Conservation (phyloP, 2,113 vertebrate genomes). For the Cyprinodon variegatus region DNA sequence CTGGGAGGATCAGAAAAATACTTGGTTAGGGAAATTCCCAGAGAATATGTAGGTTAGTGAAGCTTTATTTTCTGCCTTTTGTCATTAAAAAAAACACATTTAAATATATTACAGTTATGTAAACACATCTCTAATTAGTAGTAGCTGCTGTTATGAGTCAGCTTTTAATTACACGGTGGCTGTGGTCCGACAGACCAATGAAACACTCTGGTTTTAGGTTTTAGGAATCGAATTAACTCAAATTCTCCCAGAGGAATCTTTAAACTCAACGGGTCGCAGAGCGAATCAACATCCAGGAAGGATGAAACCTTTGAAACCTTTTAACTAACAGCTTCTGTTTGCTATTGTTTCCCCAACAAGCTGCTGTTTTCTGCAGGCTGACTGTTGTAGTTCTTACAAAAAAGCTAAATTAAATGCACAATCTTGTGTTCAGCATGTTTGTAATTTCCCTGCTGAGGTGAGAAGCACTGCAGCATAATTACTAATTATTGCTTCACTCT, state of each 20-base stretch:
- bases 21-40: slow-evolving; percentile 41
- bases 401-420: neutral
- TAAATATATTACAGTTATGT: slow-evolving; percentile 19
- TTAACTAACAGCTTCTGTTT: neutral
- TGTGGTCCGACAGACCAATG: slow-evolving; percentile 49
- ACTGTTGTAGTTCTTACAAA: neutral
- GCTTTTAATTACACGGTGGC: slow-evolving; percentile 48
- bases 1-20: slow-evolving; percentile 14
- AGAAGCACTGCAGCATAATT: neutral
- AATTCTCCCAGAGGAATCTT: slow-evolving; percentile 37
- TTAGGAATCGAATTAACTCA: slow-evolving; percentile 39
- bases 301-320: neutral
- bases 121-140: slow-evolving; percentile 29
- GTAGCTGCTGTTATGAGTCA: slow-evolving; percentile 41
- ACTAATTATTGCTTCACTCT: neutral
- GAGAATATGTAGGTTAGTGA: slow-evolving; percentile 11
- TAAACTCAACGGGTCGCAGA: no score
- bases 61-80: slow-evolving; percentile 17
- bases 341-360: neutral
- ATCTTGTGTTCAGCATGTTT: neutral
- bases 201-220: slow-evolving; percentile 46
- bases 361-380: neutral
- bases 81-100: slow-evolving; percentile 11
- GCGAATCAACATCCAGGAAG: slow-evolving; percentile 22
- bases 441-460: neutral